Evolutionary conservation across 30 jellyfish, hydroid and myxozoan species (phyloP).

Genomic region (Cassiopea xamachana): DNA sequence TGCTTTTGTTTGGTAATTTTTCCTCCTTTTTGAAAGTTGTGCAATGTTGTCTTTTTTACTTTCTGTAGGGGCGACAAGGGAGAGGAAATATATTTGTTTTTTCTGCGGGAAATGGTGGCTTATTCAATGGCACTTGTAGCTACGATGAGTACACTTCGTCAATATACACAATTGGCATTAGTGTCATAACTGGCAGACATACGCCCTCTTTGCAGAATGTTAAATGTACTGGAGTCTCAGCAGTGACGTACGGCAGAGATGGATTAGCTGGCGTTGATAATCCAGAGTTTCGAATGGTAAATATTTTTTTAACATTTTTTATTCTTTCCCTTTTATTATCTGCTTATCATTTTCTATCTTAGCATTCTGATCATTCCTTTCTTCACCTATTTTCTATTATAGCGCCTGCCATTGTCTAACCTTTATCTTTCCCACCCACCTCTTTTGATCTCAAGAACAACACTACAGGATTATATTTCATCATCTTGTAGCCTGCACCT

Average conservation of each 20-base stretch:
- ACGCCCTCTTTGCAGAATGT: conserved; percentile 25
- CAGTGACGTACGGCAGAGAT: conserved; percentile 70
- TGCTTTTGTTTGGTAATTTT: not conserved
- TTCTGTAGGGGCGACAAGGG: conserved; percentile 60
- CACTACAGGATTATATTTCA: not conserved
- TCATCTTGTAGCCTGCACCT: conserved; percentile 43
- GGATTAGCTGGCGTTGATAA: conserved; percentile 27
- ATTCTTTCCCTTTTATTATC: not conserved
- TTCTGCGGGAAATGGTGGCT: conserved; percentile 71
- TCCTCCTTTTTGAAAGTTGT: not conserved
- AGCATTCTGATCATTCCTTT: no score
- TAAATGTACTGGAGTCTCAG: conserved; percentile 49
- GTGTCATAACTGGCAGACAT: conserved; percentile 43
- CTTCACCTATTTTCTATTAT: no score
- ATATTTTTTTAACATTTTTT: not conserved
- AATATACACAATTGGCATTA: conserved; percentile 47
- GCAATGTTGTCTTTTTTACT: not conserved
- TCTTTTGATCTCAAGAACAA: no score
- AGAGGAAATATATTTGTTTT: conserved; percentile 61
- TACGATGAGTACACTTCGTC: conserved; percentile 54
- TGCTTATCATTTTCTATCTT: no score
- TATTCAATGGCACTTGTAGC: conserved; percentile 51
- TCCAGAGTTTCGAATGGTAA: conserved; percentile 44
- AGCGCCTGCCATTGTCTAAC: no score
- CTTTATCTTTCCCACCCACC: no score